Percentiles rank a stretch among this genome's conserved stretches.
Evolutionary conservation across 37 sponge, comb jelly and placozoan genomes (phyloP).

Genomic region (Spongilla lacustris): DNA sequence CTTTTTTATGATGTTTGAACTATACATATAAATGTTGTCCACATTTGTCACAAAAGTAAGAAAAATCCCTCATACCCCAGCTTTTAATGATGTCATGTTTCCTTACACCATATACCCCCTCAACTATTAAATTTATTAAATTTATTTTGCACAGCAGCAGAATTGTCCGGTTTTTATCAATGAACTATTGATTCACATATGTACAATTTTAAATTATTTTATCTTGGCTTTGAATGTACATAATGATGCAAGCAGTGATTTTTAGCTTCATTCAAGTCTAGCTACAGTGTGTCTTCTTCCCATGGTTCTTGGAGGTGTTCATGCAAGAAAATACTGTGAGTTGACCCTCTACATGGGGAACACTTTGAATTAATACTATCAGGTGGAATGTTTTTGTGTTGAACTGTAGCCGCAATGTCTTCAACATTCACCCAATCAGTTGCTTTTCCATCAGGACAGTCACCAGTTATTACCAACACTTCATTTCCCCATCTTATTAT

Average conservation of each 20-base stretch:
- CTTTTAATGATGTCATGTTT: background rate
- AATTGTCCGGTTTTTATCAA: background rate
- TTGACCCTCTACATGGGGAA: background rate
- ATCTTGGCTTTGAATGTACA: background rate
- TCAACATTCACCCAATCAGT: background rate
- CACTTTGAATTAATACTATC: background rate
- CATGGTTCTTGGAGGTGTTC: background rate
- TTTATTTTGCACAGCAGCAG: background rate
- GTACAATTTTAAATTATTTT: background rate
- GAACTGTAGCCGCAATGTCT: background rate
- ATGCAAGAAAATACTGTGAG: background rate
- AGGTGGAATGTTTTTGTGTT: background rate
- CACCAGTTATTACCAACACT: background rate
- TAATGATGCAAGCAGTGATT: background rate
- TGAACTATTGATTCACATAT: background rate
- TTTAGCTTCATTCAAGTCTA: background rate
- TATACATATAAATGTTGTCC: background rate
- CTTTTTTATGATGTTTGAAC: background rate
- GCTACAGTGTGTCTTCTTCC: background rate
- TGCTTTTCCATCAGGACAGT: background rate
- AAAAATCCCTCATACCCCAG: background rate
- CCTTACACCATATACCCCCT: background rate
- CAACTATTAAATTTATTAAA: background rate
- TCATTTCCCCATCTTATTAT: background rate
- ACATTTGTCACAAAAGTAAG: background rate